phyloP scores from a whole-genome alignment of 2,113 vertebrate genomes.

The Camelus bactrianus region DNA sequence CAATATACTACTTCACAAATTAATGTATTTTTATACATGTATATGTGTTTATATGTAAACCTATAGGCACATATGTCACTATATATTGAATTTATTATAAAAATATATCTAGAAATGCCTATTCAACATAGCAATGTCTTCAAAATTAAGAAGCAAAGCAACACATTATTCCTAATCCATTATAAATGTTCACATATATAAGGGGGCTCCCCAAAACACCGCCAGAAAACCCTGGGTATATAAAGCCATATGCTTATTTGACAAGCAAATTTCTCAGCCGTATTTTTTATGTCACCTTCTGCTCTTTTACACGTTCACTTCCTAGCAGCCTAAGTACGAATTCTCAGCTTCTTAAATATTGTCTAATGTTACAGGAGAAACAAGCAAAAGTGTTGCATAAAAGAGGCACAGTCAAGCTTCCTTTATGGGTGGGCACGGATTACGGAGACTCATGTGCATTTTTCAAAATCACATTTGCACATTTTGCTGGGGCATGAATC shows the following conservation, averaged over 20 bases:
- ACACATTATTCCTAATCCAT: not conserved
- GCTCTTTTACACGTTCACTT: conserved; percentile 50
- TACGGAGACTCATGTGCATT: not conserved
- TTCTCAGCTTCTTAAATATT: conserved; percentile 63
- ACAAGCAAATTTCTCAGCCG: conserved; percentile 19
- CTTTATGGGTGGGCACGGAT: not conserved
- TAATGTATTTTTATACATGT: not conserved
- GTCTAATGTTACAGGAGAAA: conserved; percentile 35
- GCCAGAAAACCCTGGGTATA: not conserved
- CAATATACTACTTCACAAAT: not conserved
- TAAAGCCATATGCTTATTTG: not conserved
- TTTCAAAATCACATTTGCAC: conserved; percentile 56
- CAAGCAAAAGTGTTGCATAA: not conserved
- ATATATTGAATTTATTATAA: not conserved
- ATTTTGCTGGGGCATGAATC: conserved; percentile 1
- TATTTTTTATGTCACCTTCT: conserved; percentile 50
- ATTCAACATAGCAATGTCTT: not conserved
- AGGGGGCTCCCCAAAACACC: not conserved
- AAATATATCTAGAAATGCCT: not conserved
- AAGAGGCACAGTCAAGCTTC: not conserved
- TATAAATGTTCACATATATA: not conserved
- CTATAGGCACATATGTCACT: not conserved
- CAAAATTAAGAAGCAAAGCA: conserved; percentile 9
- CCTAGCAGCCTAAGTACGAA: not conserved
- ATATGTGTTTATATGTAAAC: not conserved